Conservation (phyloP, 1,140 invertebrate species). For the Drosophila tani region DNA sequence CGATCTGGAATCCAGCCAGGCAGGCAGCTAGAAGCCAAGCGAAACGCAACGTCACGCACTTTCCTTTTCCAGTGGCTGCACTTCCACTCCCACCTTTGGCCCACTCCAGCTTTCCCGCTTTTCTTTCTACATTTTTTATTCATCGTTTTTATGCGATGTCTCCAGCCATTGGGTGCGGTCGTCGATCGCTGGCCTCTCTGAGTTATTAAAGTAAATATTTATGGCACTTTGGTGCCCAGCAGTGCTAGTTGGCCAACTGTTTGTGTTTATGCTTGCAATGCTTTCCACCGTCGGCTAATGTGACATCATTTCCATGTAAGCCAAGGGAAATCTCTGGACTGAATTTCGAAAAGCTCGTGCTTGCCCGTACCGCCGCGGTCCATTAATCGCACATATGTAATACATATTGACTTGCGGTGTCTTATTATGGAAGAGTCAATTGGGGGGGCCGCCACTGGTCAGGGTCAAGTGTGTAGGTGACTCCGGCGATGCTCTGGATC, state of each 20-base stretch:
- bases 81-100: conserved; percentile 32
- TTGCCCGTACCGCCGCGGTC: conserved; percentile 18
- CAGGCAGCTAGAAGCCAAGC: conserved; percentile 27
- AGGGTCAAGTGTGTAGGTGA: conserved; percentile 49
- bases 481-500: conserved; percentile 15
- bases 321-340: conserved; percentile 13
- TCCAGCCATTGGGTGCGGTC: conserved; percentile 55
- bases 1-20: conserved; percentile 12
- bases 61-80: conserved; percentile 63
- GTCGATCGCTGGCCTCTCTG: conserved; percentile 23
- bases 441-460: conserved; percentile 26
- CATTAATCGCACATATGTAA: conserved; percentile 42
- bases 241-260: conserved; percentile 34
- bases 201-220: conserved; percentile 74
- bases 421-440: conserved; percentile 52
- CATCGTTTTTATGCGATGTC: conserved; percentile 12
- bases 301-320: conserved; percentile 55
- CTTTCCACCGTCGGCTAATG: conserved; percentile 28
- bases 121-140: conserved; percentile 18
- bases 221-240: conserved; percentile 36
- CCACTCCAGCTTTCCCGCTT: conserved; percentile 25
- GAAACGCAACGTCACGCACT: conserved; percentile 62
- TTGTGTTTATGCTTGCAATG: conserved; percentile 15
- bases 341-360: conserved; percentile 24
- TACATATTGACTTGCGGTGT: conserved; percentile 19